phyloP scores from a whole-genome alignment of 2,888 invertebrate genomes.

The Orchesellides sinensis region DNA sequence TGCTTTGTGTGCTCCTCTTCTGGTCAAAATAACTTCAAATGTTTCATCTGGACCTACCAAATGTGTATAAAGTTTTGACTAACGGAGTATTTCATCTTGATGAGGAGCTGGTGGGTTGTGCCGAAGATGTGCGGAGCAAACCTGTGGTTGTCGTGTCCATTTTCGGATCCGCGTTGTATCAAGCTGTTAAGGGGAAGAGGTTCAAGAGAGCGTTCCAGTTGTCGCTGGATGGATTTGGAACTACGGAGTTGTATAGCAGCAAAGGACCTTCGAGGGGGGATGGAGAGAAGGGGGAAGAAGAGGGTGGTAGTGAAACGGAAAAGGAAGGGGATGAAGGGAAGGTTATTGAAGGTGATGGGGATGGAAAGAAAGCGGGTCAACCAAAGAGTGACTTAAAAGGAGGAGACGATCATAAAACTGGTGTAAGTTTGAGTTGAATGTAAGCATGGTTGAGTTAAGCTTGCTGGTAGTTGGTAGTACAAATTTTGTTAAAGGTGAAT shows the following conservation, averaged over 20 bases:
- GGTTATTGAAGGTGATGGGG: not conserved
- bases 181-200: constrained; percentile 30
- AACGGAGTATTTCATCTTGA: constrained; percentile 41
- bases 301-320: not conserved
- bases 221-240: constrained; percentile 70
- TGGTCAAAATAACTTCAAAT: constrained; percentile 42
- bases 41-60: constrained; percentile 59
- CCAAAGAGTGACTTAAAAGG: not conserved
- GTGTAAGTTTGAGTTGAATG: constrained; percentile 42
- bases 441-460: too few relatives aligned
- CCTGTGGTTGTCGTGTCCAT: constrained; percentile 83
- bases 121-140: constrained; percentile 77
- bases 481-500: too few relatives aligned
- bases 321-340: not conserved
- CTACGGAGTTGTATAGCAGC: constrained; percentile 40
- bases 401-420: not conserved
- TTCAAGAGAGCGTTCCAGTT: constrained; percentile 70
- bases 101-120: too few relatives aligned
- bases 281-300: not conserved
- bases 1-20: constrained; percentile 9
- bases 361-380: not conserved
- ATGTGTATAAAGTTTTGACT: constrained; percentile 54
- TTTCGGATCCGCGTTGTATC: constrained; percentile 79
- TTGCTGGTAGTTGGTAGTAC: too few relatives aligned
- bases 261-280: not conserved